These are phyloP conservation scores for Sapajus apella DNA, from an alignment of 2,113 vertebrate species.

Conservation along the genomic window DNA sequence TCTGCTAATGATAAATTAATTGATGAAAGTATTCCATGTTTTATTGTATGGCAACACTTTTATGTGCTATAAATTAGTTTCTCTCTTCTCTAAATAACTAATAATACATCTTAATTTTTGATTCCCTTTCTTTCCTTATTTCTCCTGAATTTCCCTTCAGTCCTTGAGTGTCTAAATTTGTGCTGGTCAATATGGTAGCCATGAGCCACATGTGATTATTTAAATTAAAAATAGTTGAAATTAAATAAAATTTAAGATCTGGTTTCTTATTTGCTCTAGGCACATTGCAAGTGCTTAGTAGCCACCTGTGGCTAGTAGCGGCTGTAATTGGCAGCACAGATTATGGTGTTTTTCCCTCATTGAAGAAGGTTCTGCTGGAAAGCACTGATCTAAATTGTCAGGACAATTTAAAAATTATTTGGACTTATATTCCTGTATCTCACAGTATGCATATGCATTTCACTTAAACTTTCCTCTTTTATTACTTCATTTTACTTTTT, in stretches of 20 bases:
- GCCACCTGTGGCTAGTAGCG: neutral
- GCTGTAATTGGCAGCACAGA: neutral
- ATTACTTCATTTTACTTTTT: conserved; percentile 12
- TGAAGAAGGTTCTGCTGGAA: neutral
- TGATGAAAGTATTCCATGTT: neutral
- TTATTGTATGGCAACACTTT: neutral
- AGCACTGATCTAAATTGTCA: neutral
- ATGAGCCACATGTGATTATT: neutral
- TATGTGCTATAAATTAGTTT: neutral
- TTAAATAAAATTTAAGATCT: conserved; percentile 1
- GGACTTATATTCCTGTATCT: neutral
- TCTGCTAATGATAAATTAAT: conserved; percentile 1
- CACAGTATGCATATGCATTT: neutral
- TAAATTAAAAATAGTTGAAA: conserved; percentile 1
- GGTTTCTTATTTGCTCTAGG: neutral
- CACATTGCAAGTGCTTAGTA: neutral
- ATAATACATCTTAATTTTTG: neutral
- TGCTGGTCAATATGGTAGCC: neutral
- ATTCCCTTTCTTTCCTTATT: neutral
- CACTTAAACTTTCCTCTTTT: neutral
- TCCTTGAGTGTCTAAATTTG: neutral
- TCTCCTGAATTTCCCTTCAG: neutral
- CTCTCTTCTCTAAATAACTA: conserved; percentile 6
- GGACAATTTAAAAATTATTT: neutral
- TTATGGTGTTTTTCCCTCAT: neutral